phyloP scores from a whole-genome alignment of 2,797 vertebrate species.

The Chaetophractus vellerosus region DNA sequence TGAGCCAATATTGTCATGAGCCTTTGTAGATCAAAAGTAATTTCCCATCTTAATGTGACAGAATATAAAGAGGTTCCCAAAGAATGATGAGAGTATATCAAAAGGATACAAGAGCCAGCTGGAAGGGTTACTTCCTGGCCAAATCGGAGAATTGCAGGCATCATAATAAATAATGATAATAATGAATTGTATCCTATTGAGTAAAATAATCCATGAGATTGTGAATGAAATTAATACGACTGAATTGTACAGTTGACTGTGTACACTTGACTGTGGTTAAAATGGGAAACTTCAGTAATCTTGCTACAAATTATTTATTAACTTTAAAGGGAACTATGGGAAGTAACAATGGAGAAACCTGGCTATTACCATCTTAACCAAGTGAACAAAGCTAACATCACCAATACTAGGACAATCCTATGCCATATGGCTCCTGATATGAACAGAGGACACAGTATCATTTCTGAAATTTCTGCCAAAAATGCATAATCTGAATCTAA shows the following conservation, averaged over 20 bases:
- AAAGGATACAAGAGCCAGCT: background rate
- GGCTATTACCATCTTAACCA: background rate
- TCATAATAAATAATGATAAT: background rate
- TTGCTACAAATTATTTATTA: background rate
- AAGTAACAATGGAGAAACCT: conserved; percentile 7
- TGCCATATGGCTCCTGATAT: background rate
- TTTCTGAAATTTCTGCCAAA: background rate
- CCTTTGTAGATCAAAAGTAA: background rate
- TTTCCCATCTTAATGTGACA: background rate
- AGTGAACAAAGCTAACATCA: background rate
- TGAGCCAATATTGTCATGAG: background rate
- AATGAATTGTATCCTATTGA: background rate
- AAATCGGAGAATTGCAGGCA: background rate
- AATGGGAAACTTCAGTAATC: background rate
- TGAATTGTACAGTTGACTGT: no score
- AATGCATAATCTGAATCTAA: background rate
- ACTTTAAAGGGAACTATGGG: background rate
- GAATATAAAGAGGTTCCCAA: background rate
- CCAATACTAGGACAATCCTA: background rate
- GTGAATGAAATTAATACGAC: no score
- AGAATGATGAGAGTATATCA: background rate
- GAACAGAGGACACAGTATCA: background rate
- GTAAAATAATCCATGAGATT: background rate
- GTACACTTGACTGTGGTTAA: no score
- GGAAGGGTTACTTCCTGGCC: background rate